Conservation (phyloP, 2,797 vertebrate species). For the Enteromius trimaculatus region DNA sequence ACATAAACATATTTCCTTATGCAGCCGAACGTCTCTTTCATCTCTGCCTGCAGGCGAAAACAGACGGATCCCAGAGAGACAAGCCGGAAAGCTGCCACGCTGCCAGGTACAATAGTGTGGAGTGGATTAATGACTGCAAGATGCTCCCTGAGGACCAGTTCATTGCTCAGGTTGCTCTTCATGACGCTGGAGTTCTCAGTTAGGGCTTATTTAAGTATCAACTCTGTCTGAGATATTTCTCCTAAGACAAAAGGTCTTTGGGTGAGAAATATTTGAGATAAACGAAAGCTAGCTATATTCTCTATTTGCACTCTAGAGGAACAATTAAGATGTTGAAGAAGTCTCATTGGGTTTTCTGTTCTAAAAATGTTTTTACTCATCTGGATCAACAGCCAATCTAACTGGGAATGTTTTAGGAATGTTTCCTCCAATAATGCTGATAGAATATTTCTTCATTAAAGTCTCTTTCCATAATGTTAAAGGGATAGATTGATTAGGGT, state of each 20-base stretch:
- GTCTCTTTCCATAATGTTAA: too few relatives aligned
- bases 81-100: background rate
- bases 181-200: background rate
- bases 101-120: conserved; percentile 7
- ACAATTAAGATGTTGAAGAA: background rate
- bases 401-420: background rate
- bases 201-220: background rate
- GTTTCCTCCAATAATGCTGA: background rate
- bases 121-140: background rate
- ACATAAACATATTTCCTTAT: conserved; percentile 19
- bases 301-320: background rate
- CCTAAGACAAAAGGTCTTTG: background rate
- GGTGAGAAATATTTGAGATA: background rate
- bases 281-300: background rate
- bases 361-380: background rate
- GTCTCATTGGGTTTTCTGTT: background rate
- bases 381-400: background rate
- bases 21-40: conserved; percentile 5
- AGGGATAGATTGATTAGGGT: too few relatives aligned
- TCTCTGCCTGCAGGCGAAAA: conserved; percentile 11
- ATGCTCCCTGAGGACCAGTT: background rate
- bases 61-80: conserved; percentile 7
- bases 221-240: background rate
- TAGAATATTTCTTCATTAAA: background rate
- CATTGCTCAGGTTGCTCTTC: background rate